Evolutionary conservation across 2,888 invertebrate genomes (phyloP), one percentile per base, ranked within the genome.

Genomic region (Anagyrus pseudococci): DNA sequence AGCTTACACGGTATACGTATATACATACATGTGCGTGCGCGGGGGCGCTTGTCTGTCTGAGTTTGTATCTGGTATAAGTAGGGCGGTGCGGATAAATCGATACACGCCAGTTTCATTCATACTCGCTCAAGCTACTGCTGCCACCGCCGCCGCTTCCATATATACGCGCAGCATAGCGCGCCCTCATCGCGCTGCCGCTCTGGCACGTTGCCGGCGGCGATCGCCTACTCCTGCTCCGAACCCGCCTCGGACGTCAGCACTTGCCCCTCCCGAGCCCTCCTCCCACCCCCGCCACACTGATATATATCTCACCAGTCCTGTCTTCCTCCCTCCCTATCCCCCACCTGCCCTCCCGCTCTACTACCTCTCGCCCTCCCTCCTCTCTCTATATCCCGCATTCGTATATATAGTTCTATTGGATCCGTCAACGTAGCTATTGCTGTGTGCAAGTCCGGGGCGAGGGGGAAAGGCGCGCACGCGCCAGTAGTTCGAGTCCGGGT

Each of bases 81-180:
- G 59, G 59, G 17, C 59, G 59, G 37, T 10, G 52, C 59, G 59
- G 59, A 53, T 47, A 37, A 53, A 59, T 59, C 59, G 59, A 59
- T 59, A 59, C 37, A 3, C 17, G 47, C 13, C 20, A 33, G 23
- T 44, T 59, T 59, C 59, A 59, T 59, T 59, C 59, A 59, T 59
- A 46, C 19, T 43, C 20, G 48, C n/a, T 22, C n/a, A 44, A 10
- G n/a, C 22, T 4, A 22, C 25, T 2, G 15, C 23, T 10, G 25
- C 10, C 25, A 4, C 49, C 19, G 19, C 37, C 23, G 40, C 33
- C 22, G 29, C 22, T 15, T 33, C n/a, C 20, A 33, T 37, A 37
- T 22, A 19, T 19, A 40, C 19, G 33, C 37, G 41, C 15, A 10
- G 29, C 29, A 29, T 29, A 40, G n/a, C n/a, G n/a, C 19, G 20